Evolutionary conservation across 2,888 invertebrate species (phyloP), one percentile per base, ranked within the genome.

Genomic region (Macaria notata): DNA sequence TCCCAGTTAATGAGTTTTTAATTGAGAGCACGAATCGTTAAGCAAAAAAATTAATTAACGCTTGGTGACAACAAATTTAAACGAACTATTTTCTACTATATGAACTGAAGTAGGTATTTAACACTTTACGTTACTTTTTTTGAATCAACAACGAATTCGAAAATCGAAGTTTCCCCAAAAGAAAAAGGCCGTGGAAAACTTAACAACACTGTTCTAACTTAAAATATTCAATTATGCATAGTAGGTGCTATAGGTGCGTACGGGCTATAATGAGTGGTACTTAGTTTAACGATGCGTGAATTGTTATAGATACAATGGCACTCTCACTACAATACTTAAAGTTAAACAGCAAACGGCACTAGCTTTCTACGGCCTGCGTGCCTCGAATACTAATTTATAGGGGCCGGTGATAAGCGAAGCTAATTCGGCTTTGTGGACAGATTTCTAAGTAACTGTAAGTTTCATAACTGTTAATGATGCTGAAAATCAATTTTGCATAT

Each of bases 271-370:
- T 49, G 49, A 38, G 46, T 42, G 43, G 44, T 43, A 53, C 49
- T 49, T 50, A 47, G 51, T 59, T 55, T 49, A 59, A 59, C 64
- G 64, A 64, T 46, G 57, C 62, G 59, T 64, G 55, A 64, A 64
- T 49, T 52, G 57, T 60, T 61, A 53, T 49, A 56, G 60, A 58
- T 53, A 66, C 66, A 66, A 66, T 61, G 63, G 60, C 59, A 54
- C 58, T 66, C 64, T 61, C 66, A 56, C 63, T 57, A 36, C 49
- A 46, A 53, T 59, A 65, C 61, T 61, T 60, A 49, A 44, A 49
- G 43, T 41, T 42, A 51, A 39, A 55, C 45, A 59, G 53, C 53
- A 49, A 36, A 36, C 49, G 19, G 19, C 19, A 19, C 19, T 59
- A 45, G 59, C 64, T 66, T 63, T 66, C 66, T 63, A 63, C 54